phyloP scores from a whole-genome alignment of 2,888 invertebrate genomes.

The Papilio gigon region DNA sequence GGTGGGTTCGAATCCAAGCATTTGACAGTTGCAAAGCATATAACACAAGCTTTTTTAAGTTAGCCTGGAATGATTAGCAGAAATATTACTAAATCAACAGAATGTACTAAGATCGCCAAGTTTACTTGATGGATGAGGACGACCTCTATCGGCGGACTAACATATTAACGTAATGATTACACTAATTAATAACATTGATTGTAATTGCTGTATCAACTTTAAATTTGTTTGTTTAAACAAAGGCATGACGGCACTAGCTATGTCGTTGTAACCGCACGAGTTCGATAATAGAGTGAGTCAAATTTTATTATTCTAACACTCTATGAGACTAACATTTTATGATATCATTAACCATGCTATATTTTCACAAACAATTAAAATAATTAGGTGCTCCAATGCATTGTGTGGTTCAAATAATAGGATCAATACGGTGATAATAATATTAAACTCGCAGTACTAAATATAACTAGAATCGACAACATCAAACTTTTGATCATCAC shows the following conservation, averaged over 20 bases:
- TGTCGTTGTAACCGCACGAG: background rate
- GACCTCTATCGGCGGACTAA: too few relatives aligned
- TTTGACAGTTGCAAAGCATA: too few relatives aligned
- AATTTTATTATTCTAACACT: conserved; percentile 34
- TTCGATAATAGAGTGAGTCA: conserved; percentile 33
- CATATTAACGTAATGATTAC: too few relatives aligned
- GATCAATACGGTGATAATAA: background rate
- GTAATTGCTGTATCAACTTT: background rate
- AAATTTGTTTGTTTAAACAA: conserved; percentile 11
- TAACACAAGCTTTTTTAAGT: too few relatives aligned
- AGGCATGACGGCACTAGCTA: conserved; percentile 2
- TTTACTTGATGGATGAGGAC: too few relatives aligned
- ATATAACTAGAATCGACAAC: too few relatives aligned
- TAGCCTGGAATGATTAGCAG: too few relatives aligned
- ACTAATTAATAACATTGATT: background rate
- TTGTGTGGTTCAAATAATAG: background rate
- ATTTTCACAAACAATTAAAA: conserved; percentile 42
- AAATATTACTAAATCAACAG: too few relatives aligned
- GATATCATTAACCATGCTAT: conserved; percentile 41
- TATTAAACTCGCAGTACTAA: background rate
- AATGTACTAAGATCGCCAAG: too few relatives aligned
- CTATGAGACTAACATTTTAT: conserved; percentile 40
- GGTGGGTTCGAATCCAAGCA: too few relatives aligned
- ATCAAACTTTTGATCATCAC: too few relatives aligned
- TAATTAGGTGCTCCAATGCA: background rate